A percentile compares a stretch with the other conserved stretches of the same genome.
Conservation (phyloP, 2,113 vertebrate species). For the Ellobius talpinus region DNA sequence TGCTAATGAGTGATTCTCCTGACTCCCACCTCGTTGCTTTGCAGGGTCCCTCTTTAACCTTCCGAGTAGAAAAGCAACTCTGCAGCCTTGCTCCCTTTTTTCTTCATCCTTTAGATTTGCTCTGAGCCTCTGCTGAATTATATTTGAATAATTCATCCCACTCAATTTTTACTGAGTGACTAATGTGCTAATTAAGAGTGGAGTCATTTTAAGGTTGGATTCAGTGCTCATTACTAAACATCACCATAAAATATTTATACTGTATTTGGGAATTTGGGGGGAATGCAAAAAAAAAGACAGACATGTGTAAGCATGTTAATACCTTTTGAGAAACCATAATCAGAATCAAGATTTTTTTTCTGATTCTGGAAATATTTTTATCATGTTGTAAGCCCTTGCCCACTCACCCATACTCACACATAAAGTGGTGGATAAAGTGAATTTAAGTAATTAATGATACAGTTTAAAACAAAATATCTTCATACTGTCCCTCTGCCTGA, state of each 20-base stretch:
- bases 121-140: slow-evolving; percentile 79
- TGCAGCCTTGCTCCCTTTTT: slow-evolving; percentile 34
- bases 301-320: slow-evolving; percentile 74
- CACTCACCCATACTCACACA: slow-evolving; percentile 38
- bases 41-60: slow-evolving; percentile 61
- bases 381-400: slow-evolving; percentile 61
- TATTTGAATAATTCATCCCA: slow-evolving; percentile 88
- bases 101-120: slow-evolving; percentile 54
- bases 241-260: slow-evolving; percentile 87
- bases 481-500: slow-evolving; percentile 42
- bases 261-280: slow-evolving; percentile 81
- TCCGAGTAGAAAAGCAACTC: slow-evolving; percentile 57
- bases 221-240: slow-evolving; percentile 84
- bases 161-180: slow-evolving; percentile 87
- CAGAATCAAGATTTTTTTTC: slow-evolving; percentile 59
- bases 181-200: slow-evolving; percentile 89
- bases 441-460: slow-evolving; percentile 68
- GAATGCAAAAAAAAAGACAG: slow-evolving; percentile 66
- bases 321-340: slow-evolving; percentile 70
- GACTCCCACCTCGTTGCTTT: background rate
- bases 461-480: slow-evolving; percentile 68
- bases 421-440: slow-evolving; percentile 49
- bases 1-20: slow-evolving; percentile 38
- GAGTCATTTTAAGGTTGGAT: slow-evolving; percentile 87
- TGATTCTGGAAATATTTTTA: slow-evolving; percentile 45